A percentile compares a stretch with the other conserved stretches of the same genome.
phyloP scores from a whole-genome alignment of 2,888 invertebrate species.

The Dryomyza anilis region DNA sequence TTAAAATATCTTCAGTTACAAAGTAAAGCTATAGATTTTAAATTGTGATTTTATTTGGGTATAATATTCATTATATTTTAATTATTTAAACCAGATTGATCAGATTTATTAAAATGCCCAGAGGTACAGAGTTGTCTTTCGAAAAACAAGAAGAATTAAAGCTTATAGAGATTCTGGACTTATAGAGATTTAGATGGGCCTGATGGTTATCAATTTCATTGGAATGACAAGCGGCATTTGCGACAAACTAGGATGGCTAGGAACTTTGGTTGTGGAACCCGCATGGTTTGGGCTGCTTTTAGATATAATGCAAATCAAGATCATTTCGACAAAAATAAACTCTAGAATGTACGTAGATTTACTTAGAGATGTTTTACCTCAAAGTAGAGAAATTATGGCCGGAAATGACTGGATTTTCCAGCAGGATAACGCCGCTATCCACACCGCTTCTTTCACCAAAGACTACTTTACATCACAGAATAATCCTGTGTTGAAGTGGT shows the following conservation, averaged over 20 bases:
- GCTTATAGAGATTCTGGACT: no score
- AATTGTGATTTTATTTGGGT: no score
- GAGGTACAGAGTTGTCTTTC: no score
- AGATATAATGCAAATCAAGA: neutral
- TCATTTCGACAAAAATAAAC: neutral
- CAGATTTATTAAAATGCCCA: no score
- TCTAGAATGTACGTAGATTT: neutral
- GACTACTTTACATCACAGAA: neutral
- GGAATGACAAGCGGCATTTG: no score
- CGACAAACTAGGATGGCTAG: slow-evolving; percentile 6
- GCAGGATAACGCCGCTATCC: neutral
- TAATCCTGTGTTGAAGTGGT: neutral
- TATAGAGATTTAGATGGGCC: no score
- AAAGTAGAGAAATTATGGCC: neutral
- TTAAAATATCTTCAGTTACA: no score
- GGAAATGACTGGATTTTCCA: neutral
- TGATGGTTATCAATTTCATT: no score
- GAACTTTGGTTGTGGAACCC: slow-evolving; percentile 11
- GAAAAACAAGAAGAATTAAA: no score
- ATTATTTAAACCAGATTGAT: no score
- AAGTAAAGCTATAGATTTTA: no score
- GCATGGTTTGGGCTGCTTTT: slow-evolving; percentile 9
- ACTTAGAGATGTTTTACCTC: neutral
- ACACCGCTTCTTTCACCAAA: neutral
- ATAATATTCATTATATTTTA: no score